Conservation (phyloP, 2,888 invertebrate species). For the Luperina nickerlii region DNA sequence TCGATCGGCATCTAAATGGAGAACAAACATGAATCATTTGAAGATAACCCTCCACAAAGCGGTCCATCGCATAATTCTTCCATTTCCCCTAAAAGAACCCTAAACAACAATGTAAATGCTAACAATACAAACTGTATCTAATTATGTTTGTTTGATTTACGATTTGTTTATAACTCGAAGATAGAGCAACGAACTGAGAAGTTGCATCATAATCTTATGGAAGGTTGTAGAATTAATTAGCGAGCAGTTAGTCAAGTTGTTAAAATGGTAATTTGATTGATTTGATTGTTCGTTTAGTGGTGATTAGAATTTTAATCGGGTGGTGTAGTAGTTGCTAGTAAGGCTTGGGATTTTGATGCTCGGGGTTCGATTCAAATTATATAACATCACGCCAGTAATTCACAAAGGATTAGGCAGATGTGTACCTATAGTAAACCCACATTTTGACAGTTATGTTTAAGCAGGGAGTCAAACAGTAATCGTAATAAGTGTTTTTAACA, state of each 20-base stretch:
- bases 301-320: constrained; percentile 24
- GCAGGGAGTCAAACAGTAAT: no score
- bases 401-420: neutral
- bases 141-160: constrained; percentile 64
- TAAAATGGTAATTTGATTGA: constrained; percentile 53
- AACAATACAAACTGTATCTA: constrained; percentile 59
- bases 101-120: constrained; percentile 51
- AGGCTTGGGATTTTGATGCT: neutral
- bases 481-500: no score
- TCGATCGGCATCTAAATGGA: neutral
- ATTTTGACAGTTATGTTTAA: neutral
- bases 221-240: constrained; percentile 57
- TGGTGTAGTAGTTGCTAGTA: constrained; percentile 6
- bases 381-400: neutral
- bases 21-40: constrained; percentile 11
- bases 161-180: constrained; percentile 61
- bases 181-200: constrained; percentile 68
- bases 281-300: constrained; percentile 46
- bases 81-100: constrained; percentile 42
- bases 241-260: constrained; percentile 36
- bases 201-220: constrained; percentile 68
- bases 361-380: neutral
- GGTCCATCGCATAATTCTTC: constrained; percentile 24
- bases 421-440: neutral
- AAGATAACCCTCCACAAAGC: constrained; percentile 3